phyloP scores from a whole-genome alignment of 2,797 vertebrate species.

The Avahi laniger region DNA sequence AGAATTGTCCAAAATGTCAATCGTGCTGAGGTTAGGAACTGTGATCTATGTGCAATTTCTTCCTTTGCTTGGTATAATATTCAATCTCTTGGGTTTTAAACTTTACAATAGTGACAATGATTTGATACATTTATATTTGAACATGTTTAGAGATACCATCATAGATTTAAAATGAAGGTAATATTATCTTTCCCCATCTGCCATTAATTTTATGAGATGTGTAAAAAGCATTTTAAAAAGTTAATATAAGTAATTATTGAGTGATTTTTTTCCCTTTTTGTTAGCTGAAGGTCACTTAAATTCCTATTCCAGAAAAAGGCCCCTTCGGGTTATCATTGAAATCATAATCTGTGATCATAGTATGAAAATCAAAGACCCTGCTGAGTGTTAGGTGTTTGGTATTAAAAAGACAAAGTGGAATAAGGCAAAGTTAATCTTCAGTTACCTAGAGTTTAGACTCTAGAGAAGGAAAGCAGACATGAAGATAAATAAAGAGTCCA shows the following conservation, averaged over 20 bases:
- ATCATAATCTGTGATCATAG: neutral
- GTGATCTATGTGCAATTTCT: neutral
- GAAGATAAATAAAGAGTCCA: neutral
- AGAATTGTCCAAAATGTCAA: neutral
- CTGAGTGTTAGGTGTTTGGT: neutral
- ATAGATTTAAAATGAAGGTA: neutral
- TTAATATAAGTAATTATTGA: neutral
- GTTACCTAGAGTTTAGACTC: neutral
- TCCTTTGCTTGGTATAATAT: neutral
- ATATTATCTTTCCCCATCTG: neutral
- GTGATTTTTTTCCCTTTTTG: neutral
- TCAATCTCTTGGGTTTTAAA: neutral
- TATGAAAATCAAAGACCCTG: neutral
- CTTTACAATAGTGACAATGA: neutral
- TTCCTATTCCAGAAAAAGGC: neutral
- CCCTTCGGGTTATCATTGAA: neutral
- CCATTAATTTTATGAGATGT: neutral
- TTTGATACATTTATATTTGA: neutral
- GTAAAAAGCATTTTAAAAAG: neutral
- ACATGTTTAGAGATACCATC: neutral
- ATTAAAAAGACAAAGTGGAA: neutral
- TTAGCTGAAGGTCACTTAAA: neutral
- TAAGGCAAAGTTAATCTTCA: slow-evolving; percentile 19
- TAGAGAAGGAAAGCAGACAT: neutral
- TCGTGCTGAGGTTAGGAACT: neutral